Evolutionary conservation across 2,113 vertebrate genomes (phyloP).

Genomic region (Naja naja): DNA sequence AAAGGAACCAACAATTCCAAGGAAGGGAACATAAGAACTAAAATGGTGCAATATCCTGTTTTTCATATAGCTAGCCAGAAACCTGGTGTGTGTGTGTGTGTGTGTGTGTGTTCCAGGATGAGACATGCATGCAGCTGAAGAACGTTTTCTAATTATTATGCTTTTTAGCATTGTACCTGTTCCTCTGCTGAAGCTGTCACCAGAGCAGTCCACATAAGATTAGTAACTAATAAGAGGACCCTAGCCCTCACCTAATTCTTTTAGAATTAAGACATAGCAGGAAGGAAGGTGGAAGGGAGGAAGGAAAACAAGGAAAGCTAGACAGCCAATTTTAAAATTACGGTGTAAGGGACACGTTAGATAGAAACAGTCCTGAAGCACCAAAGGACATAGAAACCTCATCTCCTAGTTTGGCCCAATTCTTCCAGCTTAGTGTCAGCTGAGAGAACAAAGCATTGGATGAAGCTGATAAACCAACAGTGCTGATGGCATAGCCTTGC

Average conservation of each 20-base stretch:
- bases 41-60: not conserved
- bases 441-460: not conserved
- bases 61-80: not conserved
- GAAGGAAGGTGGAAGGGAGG: not conserved
- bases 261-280: not conserved
- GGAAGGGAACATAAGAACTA: not conserved
- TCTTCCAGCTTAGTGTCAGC: not conserved
- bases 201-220: not conserved
- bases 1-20: not conserved
- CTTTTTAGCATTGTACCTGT: not conserved
- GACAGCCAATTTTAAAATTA: not conserved
- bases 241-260: not conserved
- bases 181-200: not conserved
- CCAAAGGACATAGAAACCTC: not conserved
- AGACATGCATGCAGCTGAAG: not conserved
- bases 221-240: not conserved
- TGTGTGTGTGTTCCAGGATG: not conserved
- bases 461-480: not conserved
- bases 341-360: not conserved
- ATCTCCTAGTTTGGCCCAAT: not conserved
- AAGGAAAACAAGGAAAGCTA: not conserved
- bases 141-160: not conserved
- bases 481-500: not conserved
- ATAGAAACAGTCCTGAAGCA: not conserved
- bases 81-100: not conserved